Evolutionary conservation across 2,113 vertebrate genomes (phyloP), one percentile per base, ranked within the genome.

Genomic region (Saimiri boliviensis): DNA sequence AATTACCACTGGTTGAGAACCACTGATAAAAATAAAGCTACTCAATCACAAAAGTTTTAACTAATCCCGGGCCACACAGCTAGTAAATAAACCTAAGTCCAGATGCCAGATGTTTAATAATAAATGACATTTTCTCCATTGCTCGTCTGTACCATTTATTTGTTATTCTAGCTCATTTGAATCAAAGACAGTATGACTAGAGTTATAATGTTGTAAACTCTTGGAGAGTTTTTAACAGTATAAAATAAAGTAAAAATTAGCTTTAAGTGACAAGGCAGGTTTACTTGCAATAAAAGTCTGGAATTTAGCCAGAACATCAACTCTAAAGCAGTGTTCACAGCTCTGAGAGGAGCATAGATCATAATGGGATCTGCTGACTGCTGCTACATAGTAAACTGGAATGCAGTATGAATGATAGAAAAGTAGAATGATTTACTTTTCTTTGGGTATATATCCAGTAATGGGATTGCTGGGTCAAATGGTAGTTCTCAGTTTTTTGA

Each of bases 231-330:
- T 91, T 88, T 86, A 89, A 91, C 25, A 82, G 40, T 4, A 60
- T 70, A 19, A 12, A 21, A 68, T 86, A 94, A 94, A 91, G 8
- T 73, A 37, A 97, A 87, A 89, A 35, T 27, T 79, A 91, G 6
- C 11, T 93, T 93, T 91, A 70, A 74, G 13, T 73, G 52, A 27
- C 9, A 81, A 74, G 54, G 73, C 6, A 68, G 42, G 23, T 83
- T 93, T 87, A 66, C 19, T 21, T 87, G 12, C 60, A 83, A 86
- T 30, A 23, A 82, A 19, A 17, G 79, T 47, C 25, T 86, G 58
- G 73, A 89, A 91, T 89, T 91, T 71, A 49, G 17, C 12, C 25
- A 82, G 73, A 32, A 56, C 6, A 13, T 52, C 40, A 93, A 54
- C 32, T 77, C 37, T 76, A 47, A 79, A 85, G 37, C 25, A 74